Base-by-base conservation (phyloP, 2,113 vertebrate genomes). In the Daphoenositta chrysoptera region DNA sequence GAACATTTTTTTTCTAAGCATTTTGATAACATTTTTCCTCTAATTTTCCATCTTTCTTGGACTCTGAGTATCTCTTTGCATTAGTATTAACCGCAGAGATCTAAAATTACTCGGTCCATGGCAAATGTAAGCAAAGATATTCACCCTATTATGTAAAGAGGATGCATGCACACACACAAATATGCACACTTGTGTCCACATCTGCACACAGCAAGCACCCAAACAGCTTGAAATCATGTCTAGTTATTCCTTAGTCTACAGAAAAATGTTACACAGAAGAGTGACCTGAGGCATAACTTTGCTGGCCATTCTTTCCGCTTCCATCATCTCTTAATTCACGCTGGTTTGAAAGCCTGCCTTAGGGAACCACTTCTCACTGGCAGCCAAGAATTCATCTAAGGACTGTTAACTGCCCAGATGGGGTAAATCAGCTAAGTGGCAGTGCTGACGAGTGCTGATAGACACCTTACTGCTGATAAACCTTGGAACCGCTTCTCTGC, bases 361-460 rank as follows among this genome's bases (percentile, higher is more conserved):
- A 63, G 83, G 87, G 89, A 89, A 89, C n/a, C 81, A 35, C 77
- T 94, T 94, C 69, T 90, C 48, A 28, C 61, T 51, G 63, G 71
- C 76, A 88, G 75, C 50, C 0, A 1, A 88, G 72, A 90, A 93
- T 75, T 77, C 5, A 5, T 54, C 66, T 63, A 66, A 64, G 53
- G 26, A 30, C 56, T 4, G 4, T 33, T 54, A 80, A 69, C 71
- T 51, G 63, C 71, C 51, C 79, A 54, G 60, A 63, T 7, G 10
- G 42, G 60, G 44, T 71, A 87, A 56, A 73, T 24, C 82, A 90
- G 79, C 63, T 26, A 63, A 86, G 68, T 12, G 37, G 35, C 51
- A 66, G 19, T 8, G 30, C 72, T 53, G 64, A 6, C 5, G 5
- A 48, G 31, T 40, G 39, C 40, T 23, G 4, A 37, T 1, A 65